Base-by-base conservation (phyloP, 2,888 invertebrate genomes). In the Iphiclides podalirius region DNA sequence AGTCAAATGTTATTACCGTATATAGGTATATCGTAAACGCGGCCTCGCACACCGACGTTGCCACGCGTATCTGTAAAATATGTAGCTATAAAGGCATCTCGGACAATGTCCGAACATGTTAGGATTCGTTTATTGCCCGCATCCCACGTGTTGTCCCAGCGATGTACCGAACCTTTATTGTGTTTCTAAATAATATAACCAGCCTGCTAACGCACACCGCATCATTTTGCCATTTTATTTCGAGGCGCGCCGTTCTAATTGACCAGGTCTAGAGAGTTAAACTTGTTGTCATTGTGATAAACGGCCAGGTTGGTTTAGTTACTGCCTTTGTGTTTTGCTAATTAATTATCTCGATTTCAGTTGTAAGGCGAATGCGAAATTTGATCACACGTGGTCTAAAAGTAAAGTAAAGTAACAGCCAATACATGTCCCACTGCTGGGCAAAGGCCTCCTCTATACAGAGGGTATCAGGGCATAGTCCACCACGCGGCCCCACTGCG, bases 81-180 rank as follows among this genome's bases (percentile, higher is more conserved):
- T 81, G 74, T 76, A 72, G 75, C 74, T 75, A 81, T 84, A 84
- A 85, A 85, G 75, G 65, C 67, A 63, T 65, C 67, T 70, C 67
- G 72, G 70, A 76, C 77, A 75, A 74, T 78, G 75, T 77, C 68
- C 74, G 72, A 72, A 77, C 72, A 70, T 78, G 81, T 80, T 72
- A 71, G 78, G 73, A 75, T 70, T 66, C 79, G 71, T 85, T 84
- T 84, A 84, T 84, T 79, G 78, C 76, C 69, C 64, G 52, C 56
- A 59, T 64, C 67, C 71, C 68, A 72, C 76, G 73, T 74, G 79
- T 64, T 68, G 63, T 60, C 68, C 62, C 57, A 58, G 60, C 62
- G 63, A 61, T 70, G 64, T 70, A 72, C 70, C 63, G 70, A 75
- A 75, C 74, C 73, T 72, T 66, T 63, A 64, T 63, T 64, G 67